Evolutionary conservation across 2,888 invertebrate genomes (phyloP), one percentile per base, ranked within the genome.

Genomic region (Drosophila buzzatii): DNA sequence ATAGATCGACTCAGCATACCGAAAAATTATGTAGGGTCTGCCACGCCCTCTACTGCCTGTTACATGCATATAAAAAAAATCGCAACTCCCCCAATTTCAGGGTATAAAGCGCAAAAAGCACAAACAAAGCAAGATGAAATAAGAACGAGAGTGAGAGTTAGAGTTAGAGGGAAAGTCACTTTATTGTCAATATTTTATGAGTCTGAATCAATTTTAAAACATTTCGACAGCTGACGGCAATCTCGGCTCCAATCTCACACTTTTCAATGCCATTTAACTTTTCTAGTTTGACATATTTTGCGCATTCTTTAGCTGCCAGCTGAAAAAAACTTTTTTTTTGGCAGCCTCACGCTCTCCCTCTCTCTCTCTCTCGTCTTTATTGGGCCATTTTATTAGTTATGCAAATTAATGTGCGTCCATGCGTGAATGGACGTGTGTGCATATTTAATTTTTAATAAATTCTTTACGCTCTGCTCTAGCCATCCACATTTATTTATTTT

Each of bases 371-470:
- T 31, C n/a, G 10, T 18, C n/a, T 49, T 75, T 57, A 2, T 57
- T 57, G 33, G 62, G 41, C 53, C 44, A 69, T 73, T 73, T 78
- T 89, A 89, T 86, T 84, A 87, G 89, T 84, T 90, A 87, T 87
- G 90, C 90, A 87, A 87, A 87, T 90, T 90, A 89, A 89, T 89
- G 85, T 84, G 79, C 64, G 63, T 75, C 65, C 90, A 89, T 90
- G 85, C 88, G 75, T 77, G 68, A 73, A 66, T 67, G 61, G 31
- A 69, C 82, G 57, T 81, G 79, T 80, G 83, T 65, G 85, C 88
- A 88, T 88, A 82, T 85, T 79, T 70, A 73, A 85, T 79, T 85
- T 69, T 51, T 76, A 67, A 69, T 71, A 75, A 71, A 47, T 60
- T 47, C 31, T 16, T 9, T 39, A 49, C 59, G 23, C 59, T 41